These are phyloP conservation scores for Indicator maculatus DNA, from an alignment of 2,113 vertebrate species.

Conservation along the genomic window DNA sequence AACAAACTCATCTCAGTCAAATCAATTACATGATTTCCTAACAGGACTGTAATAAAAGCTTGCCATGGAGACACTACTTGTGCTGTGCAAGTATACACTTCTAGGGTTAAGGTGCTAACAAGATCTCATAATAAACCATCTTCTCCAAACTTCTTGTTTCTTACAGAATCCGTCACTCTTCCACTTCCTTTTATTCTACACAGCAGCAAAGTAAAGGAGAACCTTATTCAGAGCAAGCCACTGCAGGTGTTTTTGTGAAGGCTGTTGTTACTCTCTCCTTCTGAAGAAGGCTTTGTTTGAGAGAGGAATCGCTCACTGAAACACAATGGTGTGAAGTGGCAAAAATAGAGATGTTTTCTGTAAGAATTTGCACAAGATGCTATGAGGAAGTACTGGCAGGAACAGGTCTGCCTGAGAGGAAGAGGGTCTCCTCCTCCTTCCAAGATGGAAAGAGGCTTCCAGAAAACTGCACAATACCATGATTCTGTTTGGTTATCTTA, in stretches of 20 bases:
- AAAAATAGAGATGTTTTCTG: background rate
- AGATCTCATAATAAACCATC: background rate
- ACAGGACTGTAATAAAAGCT: conserved; percentile 15
- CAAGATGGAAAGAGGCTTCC: background rate
- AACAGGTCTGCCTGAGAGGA: background rate
- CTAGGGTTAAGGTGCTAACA: conserved; percentile 21
- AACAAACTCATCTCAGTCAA: background rate
- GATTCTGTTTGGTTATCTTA: background rate
- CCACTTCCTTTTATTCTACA: background rate
- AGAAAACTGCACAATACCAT: background rate
- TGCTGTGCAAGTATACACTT: background rate
- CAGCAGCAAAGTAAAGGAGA: background rate
- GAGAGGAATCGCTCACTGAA: background rate
- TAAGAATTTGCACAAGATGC: background rate
- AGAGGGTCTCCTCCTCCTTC: background rate
- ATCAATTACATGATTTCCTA: conserved; percentile 7
- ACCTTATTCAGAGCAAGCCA: background rate
- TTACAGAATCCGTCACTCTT: background rate
- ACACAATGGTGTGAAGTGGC: background rate
- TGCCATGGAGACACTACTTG: background rate
- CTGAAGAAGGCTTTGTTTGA: background rate
- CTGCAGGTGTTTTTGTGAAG: background rate
- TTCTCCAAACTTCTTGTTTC: conserved; percentile 20
- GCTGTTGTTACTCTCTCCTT: background rate
- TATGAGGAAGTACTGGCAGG: background rate